These are phyloP conservation scores for Catharus fuscescens DNA, from an alignment of 2,113 vertebrate species.

Conservation along the genomic window DNA sequence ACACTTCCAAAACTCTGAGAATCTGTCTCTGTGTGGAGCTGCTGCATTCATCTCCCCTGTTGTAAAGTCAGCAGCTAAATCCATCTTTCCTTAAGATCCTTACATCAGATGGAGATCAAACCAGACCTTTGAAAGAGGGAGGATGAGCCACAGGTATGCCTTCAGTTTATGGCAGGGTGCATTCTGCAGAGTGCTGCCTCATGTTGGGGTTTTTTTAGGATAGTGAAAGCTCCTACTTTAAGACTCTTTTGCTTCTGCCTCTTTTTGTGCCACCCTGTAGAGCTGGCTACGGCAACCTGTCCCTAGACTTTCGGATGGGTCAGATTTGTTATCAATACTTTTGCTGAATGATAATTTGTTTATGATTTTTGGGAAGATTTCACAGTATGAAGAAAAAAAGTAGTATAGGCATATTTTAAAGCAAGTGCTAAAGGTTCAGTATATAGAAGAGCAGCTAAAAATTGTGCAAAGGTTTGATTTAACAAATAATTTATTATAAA, in stretches of 20 bases:
- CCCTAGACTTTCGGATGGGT: not conserved
- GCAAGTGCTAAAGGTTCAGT: not conserved
- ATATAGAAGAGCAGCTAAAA: not conserved
- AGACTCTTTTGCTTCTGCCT: not conserved
- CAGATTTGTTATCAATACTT: not conserved
- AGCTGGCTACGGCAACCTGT: not conserved
- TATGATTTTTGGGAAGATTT: not conserved
- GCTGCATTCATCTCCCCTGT: not conserved
- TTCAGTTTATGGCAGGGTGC: not conserved
- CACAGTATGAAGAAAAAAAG: not conserved
- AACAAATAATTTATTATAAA: not conserved
- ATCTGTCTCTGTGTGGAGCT: not conserved
- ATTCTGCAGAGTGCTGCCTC: not conserved
- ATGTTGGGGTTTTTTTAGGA: not conserved
- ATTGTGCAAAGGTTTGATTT: not conserved
- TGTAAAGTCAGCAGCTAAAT: not conserved
- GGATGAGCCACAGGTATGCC: not conserved
- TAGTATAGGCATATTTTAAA: not conserved
- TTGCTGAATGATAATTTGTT: not conserved
- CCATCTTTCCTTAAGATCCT: not conserved
- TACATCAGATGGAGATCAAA: not conserved
- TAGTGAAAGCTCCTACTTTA: not conserved
- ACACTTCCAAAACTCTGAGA: not conserved
- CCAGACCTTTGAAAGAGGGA: not conserved
- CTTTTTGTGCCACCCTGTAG: not conserved